These are phyloP conservation scores for Paramisgurnus dabryanus DNA, from an alignment of 2,113 vertebrate genomes.

Conservation along the genomic window DNA sequence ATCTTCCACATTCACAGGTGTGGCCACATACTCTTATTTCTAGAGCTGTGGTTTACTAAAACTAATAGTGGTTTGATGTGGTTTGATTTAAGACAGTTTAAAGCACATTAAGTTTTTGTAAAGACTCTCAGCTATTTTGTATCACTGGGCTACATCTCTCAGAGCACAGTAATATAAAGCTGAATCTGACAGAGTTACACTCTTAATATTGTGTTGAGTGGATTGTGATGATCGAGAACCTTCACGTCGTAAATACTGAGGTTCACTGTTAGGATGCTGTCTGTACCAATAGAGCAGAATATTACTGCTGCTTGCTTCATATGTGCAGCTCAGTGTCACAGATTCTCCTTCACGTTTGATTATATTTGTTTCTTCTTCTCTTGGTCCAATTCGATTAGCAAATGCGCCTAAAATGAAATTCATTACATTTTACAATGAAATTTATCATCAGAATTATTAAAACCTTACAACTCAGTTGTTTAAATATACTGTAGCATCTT, in stretches of 20 bases:
- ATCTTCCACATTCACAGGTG: too few relatives aligned
- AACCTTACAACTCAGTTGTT: too few relatives aligned
- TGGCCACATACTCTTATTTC: too few relatives aligned
- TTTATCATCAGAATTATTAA: too few relatives aligned
- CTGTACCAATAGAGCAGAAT: conserved; percentile 21
- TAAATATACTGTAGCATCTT: too few relatives aligned
- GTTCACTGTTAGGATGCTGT: conserved; percentile 6
- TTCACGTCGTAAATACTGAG: not conserved
- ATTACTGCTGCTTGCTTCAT: not conserved
- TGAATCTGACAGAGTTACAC: not conserved
- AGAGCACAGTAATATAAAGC: conserved; percentile 16
- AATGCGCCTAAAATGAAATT: too few relatives aligned
- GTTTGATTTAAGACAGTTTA: not conserved
- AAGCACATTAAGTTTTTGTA: not conserved
- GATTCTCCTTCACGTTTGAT: not conserved
- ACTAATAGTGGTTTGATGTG: not conserved
- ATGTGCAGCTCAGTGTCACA: conserved; percentile 21
- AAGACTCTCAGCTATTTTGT: not conserved
- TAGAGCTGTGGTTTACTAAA: too few relatives aligned
- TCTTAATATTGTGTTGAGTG: not conserved
- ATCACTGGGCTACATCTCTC: not conserved
- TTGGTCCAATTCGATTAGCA: too few relatives aligned
- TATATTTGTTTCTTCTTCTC: too few relatives aligned
- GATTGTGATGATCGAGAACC: not conserved
- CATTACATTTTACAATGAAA: too few relatives aligned